phyloP scores from a whole-genome alignment of 2,113 vertebrate genomes.

The Sinocyclocheilus anshuiensis region DNA sequence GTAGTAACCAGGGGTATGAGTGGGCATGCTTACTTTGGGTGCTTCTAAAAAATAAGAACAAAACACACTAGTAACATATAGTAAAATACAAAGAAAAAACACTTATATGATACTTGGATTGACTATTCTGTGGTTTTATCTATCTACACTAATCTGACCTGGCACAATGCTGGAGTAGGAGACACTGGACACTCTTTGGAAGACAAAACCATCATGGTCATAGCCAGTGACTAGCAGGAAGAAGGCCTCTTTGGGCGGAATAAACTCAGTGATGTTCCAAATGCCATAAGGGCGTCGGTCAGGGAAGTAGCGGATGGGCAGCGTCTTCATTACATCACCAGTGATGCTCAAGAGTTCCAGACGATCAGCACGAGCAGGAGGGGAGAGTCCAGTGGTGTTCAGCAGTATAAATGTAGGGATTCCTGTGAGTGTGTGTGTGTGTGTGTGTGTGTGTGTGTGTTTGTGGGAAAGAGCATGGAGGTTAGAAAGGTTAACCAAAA shows the following conservation, averaged over 20 bases:
- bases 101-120: neutral
- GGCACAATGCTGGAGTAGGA: constrained; percentile 91
- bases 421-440: constrained; percentile 60
- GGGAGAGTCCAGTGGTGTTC: constrained; percentile 88
- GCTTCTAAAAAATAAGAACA: constrained; percentile 68
- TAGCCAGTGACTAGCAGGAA: constrained; percentile 91
- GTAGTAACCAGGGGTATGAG: constrained; percentile 88
- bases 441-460: constrained; percentile 68
- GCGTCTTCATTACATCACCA: constrained; percentile 83
- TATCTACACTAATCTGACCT: constrained; percentile 74
- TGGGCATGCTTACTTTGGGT: constrained; percentile 88
- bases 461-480: constrained; percentile 30
- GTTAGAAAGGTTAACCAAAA: neutral
- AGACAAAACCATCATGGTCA: constrained; percentile 84
- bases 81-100: neutral
- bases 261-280: constrained; percentile 95
- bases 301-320: constrained; percentile 89
- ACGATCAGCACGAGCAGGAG: constrained; percentile 85
- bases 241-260: constrained; percentile 91
- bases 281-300: constrained; percentile 85
- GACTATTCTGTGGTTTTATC: neutral
- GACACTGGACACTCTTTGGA: constrained; percentile 95
- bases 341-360: constrained; percentile 88
- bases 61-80: neutral
- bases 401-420: constrained; percentile 88